Percentiles rank a stretch among this genome's conserved stretches.
Evolutionary conservation across 2,888 invertebrate genomes (phyloP).

Genomic region (Hyposoter dolosus): DNA sequence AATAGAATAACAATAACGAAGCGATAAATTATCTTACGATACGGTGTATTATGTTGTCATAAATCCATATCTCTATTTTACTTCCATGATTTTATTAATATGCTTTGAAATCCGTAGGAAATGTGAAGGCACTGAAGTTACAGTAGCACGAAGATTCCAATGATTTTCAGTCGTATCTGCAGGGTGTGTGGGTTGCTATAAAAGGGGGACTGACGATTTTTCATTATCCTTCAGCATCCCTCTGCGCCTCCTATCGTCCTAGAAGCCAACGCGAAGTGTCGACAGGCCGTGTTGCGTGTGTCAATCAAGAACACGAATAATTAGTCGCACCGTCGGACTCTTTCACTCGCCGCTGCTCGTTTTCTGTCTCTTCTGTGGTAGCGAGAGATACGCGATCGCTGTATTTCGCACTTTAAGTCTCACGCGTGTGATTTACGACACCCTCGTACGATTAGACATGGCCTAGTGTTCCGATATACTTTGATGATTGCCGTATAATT

Average conservation of each 20-base stretch:
- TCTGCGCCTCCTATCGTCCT: conserved; percentile 1
- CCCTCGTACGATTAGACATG: conserved; percentile 52
- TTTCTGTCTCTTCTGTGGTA: conserved; percentile 2
- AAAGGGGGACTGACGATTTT: conserved; percentile 18
- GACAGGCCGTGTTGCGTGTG: conserved; percentile 55
- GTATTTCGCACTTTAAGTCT: conserved; percentile 32
- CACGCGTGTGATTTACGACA: conserved; percentile 66
- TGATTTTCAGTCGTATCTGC: conserved; percentile 1
- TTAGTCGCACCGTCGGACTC: conserved; percentile 54
- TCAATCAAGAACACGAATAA: conserved; percentile 64
- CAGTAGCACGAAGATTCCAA: conserved; percentile 37
- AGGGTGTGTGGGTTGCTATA: background rate
- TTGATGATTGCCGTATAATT: conserved; percentile 64
- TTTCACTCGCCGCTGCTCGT: conserved; percentile 61
- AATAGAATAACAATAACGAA: conserved; percentile 67
- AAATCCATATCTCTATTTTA: conserved; percentile 27
- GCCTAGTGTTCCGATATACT: conserved; percentile 46
- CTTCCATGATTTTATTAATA: conserved; percentile 45
- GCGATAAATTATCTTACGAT: conserved; percentile 68
- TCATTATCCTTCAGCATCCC: conserved; percentile 27
- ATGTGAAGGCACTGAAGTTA: background rate
- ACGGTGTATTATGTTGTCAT: conserved; percentile 67
- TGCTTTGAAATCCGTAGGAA: conserved; percentile 35
- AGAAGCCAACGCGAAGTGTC: conserved; percentile 36
- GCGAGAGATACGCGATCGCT: conserved; percentile 11